Evolutionary conservation across 1,140 invertebrate genomes (phyloP), one percentile per base, ranked within the genome.

Genomic region (Brachionus plicatilis): DNA sequence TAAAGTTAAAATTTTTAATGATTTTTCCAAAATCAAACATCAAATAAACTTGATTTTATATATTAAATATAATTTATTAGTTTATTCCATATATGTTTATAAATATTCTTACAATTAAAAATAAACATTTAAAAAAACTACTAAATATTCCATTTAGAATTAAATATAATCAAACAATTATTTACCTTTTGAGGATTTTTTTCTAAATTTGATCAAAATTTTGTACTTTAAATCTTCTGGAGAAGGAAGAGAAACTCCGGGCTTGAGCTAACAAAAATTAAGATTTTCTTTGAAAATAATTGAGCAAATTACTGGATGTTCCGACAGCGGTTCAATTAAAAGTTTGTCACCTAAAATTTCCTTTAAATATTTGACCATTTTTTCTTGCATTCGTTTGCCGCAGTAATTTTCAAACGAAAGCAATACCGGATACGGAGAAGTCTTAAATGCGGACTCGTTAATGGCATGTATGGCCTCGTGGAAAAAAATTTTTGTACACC

Each of bases 331-430:
- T 12, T 88, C 86, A 33, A 86, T 87, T 17, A 90, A 85, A 27
- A 90, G 85, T 86, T 96, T 95, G 79, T 98, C 95, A 66, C 95
- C 96, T 90, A 98, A 98, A 86, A 95, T 95, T 86, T 96, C 95
- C 83, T 94, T 91, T 90, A 96, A 98, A 90, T 98, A 97, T 88
- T 95, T 93, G 14, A 96, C 97, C 87, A 99, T 97, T 91, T 98
- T 98, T n/a, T 95, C 95, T 90, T 95, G 94, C 89, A 72, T 75
- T 24, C 47, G 14, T 66, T 20, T 43, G 14, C 89, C 89, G 90
- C 96, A 98, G 90, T 98, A 96, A 90, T 98, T 98, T 92, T 98
- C 97, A 90, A 99, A 98, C 85, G 96, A 98, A 83, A 98, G 92
- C 87, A 97, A 93, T 33, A 99, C 95, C 83, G 97, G 97, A 91